Evolutionary conservation across 2,888 invertebrate genomes (phyloP).

Genomic region (Philereme vetulata): DNA sequence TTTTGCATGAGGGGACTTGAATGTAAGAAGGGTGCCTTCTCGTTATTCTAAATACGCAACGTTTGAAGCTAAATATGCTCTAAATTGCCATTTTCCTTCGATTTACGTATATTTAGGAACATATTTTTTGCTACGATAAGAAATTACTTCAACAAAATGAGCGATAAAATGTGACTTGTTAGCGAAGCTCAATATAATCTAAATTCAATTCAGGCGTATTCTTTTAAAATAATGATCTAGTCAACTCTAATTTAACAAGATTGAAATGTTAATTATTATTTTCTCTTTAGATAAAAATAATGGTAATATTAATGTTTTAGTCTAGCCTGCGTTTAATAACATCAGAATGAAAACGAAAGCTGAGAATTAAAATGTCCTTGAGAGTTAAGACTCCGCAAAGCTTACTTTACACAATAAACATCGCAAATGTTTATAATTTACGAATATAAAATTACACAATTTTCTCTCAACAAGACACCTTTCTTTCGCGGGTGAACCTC

Average conservation of each 20-base stretch:
- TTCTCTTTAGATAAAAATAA: background rate
- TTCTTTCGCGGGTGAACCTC: conserved; percentile 33
- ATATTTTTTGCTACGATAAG: conserved; percentile 39
- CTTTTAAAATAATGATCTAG: conserved; percentile 25
- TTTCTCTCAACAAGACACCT: conserved; percentile 28
- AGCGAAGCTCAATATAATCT: conserved; percentile 31
- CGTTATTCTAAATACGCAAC: conserved; percentile 67
- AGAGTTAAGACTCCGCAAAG: no score
- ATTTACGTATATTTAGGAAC: conserved; percentile 35
- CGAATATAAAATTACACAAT: conserved; percentile 17
- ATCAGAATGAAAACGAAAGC: no score
- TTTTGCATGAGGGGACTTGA: conserved; percentile 60
- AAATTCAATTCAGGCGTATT: conserved; percentile 33
- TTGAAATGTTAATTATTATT: conserved; percentile 6
- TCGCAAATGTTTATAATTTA: background rate
- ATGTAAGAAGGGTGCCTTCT: conserved; percentile 57
- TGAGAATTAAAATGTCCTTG: no score
- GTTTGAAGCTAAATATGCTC: conserved; percentile 66
- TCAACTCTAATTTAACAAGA: conserved; percentile 14
- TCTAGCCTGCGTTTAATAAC: no score
- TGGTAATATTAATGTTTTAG: no score
- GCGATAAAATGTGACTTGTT: conserved; percentile 36
- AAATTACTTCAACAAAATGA: conserved; percentile 40
- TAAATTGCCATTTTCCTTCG: conserved; percentile 67
- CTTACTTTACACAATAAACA: background rate